These are phyloP conservation scores for Urechis unicinctus DNA, from an alignment of 2,888 invertebrate species.

Conservation along the genomic window DNA sequence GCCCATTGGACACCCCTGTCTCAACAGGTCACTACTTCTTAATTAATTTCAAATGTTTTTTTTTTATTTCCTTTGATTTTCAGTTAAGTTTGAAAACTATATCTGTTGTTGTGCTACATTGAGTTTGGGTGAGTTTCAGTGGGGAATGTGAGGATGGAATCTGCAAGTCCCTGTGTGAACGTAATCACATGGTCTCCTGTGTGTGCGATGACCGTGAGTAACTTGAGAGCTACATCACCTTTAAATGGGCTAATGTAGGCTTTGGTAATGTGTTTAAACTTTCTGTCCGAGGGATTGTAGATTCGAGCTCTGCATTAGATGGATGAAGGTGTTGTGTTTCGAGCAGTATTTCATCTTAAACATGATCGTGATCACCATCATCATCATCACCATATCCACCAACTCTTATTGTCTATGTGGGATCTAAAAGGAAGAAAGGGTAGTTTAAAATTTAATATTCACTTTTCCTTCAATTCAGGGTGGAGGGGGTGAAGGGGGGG, in stretches of 20 bases:
- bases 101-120: neutral
- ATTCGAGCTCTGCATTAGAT: neutral
- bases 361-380: too few species aligned
- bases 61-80: neutral
- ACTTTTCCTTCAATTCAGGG: too few species aligned
- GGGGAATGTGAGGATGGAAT: slow-evolving; percentile 77
- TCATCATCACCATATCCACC: too few species aligned
- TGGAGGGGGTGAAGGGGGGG: too few species aligned
- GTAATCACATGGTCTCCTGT: slow-evolving; percentile 73
- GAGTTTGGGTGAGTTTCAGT: slow-evolving; percentile 4
- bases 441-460: too few species aligned
- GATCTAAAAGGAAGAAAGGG: too few species aligned
- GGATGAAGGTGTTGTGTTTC: neutral
- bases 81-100: neutral
- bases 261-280: neutral
- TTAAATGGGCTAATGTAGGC: neutral
- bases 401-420: too few species aligned
- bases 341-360: slow-evolving; percentile 3
- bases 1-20: slow-evolving; percentile 6
- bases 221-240: neutral
- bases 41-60: neutral
- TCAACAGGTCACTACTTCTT: slow-evolving; percentile 8
- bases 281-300: neutral
- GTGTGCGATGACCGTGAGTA: slow-evolving; percentile 68
- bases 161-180: slow-evolving; percentile 92